Conservation (phyloP, 2,797 vertebrate genomes). For the Masticophis lateralis region DNA sequence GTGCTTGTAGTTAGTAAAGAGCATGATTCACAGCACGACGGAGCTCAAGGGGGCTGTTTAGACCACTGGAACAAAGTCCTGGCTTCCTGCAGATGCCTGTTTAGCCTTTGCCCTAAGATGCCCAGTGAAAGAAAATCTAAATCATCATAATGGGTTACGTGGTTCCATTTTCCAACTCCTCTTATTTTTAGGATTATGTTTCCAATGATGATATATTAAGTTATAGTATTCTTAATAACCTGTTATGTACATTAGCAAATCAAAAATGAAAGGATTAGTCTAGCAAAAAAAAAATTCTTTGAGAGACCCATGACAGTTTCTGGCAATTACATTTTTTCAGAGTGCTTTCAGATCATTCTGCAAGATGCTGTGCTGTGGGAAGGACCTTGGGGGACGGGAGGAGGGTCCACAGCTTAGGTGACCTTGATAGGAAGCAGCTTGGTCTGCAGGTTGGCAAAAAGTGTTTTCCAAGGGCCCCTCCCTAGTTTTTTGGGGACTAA, state of each 20-base stretch:
- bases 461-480: neutral
- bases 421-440: neutral
- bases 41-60: neutral
- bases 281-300: neutral
- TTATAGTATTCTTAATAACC: neutral
- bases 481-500: neutral
- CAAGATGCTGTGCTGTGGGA: neutral
- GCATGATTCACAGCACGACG: neutral
- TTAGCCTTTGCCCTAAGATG: neutral
- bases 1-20: neutral
- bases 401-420: neutral
- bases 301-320: neutral
- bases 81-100: neutral
- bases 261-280: neutral
- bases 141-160: neutral
- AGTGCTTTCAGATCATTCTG: neutral
- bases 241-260: neutral
- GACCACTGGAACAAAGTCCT: neutral
- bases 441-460: neutral
- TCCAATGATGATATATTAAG: neutral
- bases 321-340: neutral
- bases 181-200: neutral
- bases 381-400: neutral
- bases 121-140: neutral
- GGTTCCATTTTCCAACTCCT: neutral